Evolutionary conservation across 2,797 vertebrate species (phyloP), one percentile per base, ranked within the genome.

Genomic region (Nyctalus aviator): DNA sequence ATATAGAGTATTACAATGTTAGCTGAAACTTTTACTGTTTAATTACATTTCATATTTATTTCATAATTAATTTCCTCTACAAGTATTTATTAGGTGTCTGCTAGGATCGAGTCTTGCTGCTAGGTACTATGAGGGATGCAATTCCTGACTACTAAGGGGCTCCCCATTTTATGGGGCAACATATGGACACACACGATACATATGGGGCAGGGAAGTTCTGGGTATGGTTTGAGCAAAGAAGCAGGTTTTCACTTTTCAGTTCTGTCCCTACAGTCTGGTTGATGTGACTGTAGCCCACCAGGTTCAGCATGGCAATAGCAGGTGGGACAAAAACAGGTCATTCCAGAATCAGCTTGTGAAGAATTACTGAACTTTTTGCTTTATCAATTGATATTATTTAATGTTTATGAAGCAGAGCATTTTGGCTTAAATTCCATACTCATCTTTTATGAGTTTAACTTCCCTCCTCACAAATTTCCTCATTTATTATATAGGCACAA

Each of bases 1-100:
- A 77, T 94, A 81, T 76, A 93, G 53, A 79, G 88, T 62, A 13
- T 27, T 84, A 30, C 21, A 32, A 5, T 95, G 15, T 85, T 44
- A 48, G 30, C 48, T 93, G 30, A 53, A 41, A 66, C 55, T 72
- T 59, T 27, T 30, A 37, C 20, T 35, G 9, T 35, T 69, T 73
- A 18, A 53, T 66, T 89, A 18, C 11, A 21, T 66, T 93, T 41
- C 12, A 3, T 20, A 18, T 93, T 88, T 85, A 53, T 71, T 93
- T 92, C 21, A 9, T 69, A 72, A 68, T 30, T 27, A 53, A 18
- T 59, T 91, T 4, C 2, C 5, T 59, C 48, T 85, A 30, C 18
- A 68, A 10, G 44, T 64, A 55, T 53, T 91, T 66, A 55, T 48
- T 73, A 37, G 81, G 17, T 30, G 18, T 91, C 41, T 72, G 21